Conservation (phyloP, 2,797 vertebrate genomes). For the Chanos chanos region DNA sequence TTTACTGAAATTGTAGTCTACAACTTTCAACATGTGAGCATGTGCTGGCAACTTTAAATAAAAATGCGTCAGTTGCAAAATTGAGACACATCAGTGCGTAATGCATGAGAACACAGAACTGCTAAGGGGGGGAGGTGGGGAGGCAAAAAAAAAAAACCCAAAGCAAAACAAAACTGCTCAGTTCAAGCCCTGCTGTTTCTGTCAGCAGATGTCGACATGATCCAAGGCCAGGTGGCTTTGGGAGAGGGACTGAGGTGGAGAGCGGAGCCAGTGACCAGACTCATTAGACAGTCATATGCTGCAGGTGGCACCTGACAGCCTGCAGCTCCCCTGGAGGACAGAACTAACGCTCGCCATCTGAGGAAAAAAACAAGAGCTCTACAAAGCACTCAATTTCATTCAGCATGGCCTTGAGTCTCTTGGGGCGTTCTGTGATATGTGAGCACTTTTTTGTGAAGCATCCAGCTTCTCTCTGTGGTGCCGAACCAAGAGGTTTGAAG, state of each 20-base stretch:
- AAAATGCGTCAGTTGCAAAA: too few relatives aligned
- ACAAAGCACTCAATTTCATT: too few relatives aligned
- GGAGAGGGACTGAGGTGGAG: background rate
- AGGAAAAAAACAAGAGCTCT: conserved; percentile 6
- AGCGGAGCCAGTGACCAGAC: background rate
- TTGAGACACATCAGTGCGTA: too few relatives aligned
- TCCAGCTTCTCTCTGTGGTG: too few relatives aligned
- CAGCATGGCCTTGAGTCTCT: too few relatives aligned
- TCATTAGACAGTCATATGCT: background rate
- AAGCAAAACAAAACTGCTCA: conserved; percentile 24
- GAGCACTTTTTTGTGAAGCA: too few relatives aligned
- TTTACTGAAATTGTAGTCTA: too few relatives aligned
- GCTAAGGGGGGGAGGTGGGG: conserved; percentile 17
- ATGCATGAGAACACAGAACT: background rate
- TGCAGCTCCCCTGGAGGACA: background rate
- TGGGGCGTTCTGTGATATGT: too few relatives aligned
- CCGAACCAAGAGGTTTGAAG: background rate
- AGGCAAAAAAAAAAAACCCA: background rate
- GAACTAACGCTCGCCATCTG: background rate
- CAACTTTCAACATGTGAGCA: too few relatives aligned
- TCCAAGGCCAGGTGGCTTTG: background rate
- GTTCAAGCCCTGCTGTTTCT: conserved; percentile 14
- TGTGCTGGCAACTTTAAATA: too few relatives aligned
- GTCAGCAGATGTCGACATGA: conserved; percentile 36
- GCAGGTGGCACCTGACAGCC: conserved; percentile 11